These are phyloP conservation scores for Varanus salvator DNA, from an alignment of 2,113 vertebrate genomes.

Conservation along the genomic window DNA sequence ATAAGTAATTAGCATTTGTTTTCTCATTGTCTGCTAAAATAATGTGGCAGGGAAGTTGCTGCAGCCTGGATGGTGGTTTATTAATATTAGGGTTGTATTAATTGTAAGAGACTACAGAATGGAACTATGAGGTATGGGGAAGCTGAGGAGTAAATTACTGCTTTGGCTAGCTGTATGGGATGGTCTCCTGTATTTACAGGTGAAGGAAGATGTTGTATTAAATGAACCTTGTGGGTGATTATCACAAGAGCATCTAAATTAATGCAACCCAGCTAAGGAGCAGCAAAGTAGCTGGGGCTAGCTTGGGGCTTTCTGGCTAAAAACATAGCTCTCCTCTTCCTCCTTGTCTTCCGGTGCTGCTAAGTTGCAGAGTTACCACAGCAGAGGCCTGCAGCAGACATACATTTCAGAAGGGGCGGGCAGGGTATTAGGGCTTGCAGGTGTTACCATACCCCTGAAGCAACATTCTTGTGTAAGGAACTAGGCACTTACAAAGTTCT, in stretches of 20 bases:
- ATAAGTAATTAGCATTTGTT: slow-evolving; percentile 64
- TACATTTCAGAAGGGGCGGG: background rate
- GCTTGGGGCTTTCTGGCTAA: background rate
- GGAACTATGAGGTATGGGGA: slow-evolving; percentile 36
- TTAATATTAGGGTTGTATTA: slow-evolving; percentile 52
- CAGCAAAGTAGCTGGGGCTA: background rate
- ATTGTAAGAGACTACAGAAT: slow-evolving; percentile 53
- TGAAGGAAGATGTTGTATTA: background rate
- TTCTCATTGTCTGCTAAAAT: slow-evolving; percentile 58
- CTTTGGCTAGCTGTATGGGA: background rate
- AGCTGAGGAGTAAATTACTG: slow-evolving; percentile 21
- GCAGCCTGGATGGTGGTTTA: slow-evolving; percentile 52
- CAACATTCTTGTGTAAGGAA: background rate
- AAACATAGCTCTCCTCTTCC: background rate
- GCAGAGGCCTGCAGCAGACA: background rate
- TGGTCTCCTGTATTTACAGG: background rate
- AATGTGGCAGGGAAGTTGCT: slow-evolving; percentile 66
- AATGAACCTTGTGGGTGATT: background rate
- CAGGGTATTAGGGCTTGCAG: background rate
- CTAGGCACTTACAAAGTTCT: background rate
- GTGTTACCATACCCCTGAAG: background rate
- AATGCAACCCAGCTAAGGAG: background rate
- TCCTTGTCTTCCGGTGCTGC: background rate
- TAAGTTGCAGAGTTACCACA: background rate
- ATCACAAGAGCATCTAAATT: background rate